Percentiles rank a stretch among this genome's conserved stretches.
These are phyloP conservation scores for Cotesia vestalis DNA, from an alignment of 1,140 invertebrate species.

Conservation along the genomic window DNA sequence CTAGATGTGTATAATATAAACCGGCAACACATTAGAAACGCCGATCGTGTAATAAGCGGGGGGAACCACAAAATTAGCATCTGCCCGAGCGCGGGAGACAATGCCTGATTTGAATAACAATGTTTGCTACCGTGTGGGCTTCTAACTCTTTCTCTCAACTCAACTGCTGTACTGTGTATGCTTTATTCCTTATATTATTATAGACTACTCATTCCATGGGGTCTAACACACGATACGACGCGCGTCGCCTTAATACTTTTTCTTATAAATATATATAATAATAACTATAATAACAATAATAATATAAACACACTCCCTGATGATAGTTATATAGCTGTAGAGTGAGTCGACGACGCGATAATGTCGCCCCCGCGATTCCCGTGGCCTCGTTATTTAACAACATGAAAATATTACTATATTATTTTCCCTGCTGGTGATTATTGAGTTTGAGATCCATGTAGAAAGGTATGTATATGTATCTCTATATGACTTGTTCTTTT, in stretches of 20 bases:
- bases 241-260: conserved; percentile 17
- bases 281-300: too few species aligned
- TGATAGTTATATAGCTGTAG: conserved; percentile 6
- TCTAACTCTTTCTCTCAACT: conserved; percentile 49
- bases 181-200: too few species aligned
- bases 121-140: conserved; percentile 65
- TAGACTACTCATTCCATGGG: conserved; percentile 35
- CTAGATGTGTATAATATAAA: conserved; percentile 46
- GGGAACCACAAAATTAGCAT: conserved; percentile 60
- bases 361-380: conserved; percentile 44
- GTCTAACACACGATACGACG: conserved; percentile 13
- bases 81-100: conserved; percentile 54
- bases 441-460: too few species aligned
- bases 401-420: too few species aligned
- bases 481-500: too few species aligned
- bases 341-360: conserved; percentile 31
- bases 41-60: conserved; percentile 58
- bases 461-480: too few species aligned
- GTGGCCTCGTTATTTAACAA: conserved; percentile 41
- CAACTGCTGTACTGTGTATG: too few species aligned
- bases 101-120: conserved; percentile 65
- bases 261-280: too few species aligned
- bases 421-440: not conserved
- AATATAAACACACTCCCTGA: conserved; percentile 2
- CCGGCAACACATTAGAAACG: conserved; percentile 52